Evolutionary conservation across 2,113 vertebrate species (phyloP).

Genomic region (Perca fluviatilis): DNA sequence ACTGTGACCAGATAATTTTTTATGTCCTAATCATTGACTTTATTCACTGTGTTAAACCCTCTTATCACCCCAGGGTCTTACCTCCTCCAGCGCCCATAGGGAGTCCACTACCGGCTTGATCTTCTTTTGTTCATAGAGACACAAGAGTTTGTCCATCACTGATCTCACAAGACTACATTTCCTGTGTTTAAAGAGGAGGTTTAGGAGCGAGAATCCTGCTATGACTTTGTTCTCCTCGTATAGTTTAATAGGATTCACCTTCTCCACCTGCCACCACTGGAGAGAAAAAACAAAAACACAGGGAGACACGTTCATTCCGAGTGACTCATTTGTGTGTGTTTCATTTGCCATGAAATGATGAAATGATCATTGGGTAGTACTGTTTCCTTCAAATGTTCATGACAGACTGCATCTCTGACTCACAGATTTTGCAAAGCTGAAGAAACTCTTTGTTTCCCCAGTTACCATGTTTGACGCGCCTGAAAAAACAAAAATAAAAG

Average conservation of each 20-base stretch:
- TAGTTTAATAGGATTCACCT: conserved; percentile 98
- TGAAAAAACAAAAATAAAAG: conserved; percentile 83
- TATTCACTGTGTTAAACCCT: background rate
- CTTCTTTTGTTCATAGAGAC: conserved; percentile 92
- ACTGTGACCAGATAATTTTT: background rate
- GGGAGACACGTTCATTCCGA: background rate
- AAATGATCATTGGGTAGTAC: conserved; percentile 39
- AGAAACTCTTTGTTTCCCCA: conserved; percentile 99
- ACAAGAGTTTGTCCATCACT: conserved; percentile 92
- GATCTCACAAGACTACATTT: conserved; percentile 86
- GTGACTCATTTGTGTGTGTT: conserved; percentile 27
- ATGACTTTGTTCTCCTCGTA: conserved; percentile 99
- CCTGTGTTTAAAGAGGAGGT: conserved; percentile 96
- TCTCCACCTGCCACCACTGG: conserved; percentile 99
- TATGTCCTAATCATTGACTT: conserved; percentile 6
- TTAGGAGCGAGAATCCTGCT: conserved; percentile 96
- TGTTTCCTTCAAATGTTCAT: conserved; percentile 53
- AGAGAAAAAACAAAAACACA: conserved; percentile 40
- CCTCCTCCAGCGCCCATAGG: conserved; percentile 98
- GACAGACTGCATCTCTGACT: conserved; percentile 80
- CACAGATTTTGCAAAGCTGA: conserved; percentile 99
- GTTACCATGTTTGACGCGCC: conserved; percentile 99
- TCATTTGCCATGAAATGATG: conserved; percentile 44
- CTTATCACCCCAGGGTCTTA: conserved; percentile 76
- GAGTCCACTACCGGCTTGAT: conserved; percentile 97